Conservation (phyloP, 2,888 invertebrate species). For the Drosophila cyrtoloma region DNA sequence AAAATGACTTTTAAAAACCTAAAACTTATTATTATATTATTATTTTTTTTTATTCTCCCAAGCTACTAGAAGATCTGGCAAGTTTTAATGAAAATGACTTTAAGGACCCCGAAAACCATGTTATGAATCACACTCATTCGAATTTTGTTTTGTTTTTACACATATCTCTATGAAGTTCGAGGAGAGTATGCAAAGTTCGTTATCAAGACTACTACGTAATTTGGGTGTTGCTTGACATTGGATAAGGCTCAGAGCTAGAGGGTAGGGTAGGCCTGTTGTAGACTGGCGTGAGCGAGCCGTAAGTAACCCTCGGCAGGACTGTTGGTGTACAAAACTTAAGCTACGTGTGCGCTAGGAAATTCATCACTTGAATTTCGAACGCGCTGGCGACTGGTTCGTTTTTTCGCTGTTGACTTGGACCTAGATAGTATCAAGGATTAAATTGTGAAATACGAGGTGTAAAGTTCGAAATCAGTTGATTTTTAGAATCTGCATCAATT, state of each 20-base stretch:
- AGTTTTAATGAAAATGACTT: background rate
- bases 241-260: constrained; percentile 3
- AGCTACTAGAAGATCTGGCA: background rate
- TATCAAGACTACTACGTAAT: background rate
- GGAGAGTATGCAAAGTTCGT: constrained; percentile 45
- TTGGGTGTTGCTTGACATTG: constrained; percentile 29
- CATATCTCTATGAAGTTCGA: background rate
- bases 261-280: constrained; percentile 23
- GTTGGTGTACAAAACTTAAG: constrained; percentile 82
- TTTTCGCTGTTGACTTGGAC: constrained; percentile 19
- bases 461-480: background rate
- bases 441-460: constrained; percentile 12
- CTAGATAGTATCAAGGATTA: constrained; percentile 9
- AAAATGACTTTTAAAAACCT: background rate
- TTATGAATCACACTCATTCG: background rate
- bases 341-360: constrained; percentile 78
- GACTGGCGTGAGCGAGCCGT: constrained; percentile 58
- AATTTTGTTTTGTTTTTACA: background rate
- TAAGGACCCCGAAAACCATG: background rate
- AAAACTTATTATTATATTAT: background rate
- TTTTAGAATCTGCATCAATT: constrained; percentile 23
- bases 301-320: constrained; percentile 49
- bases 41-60: too few relatives aligned
- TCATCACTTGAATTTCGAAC: constrained; percentile 83
- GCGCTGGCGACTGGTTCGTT: constrained; percentile 81